Evolutionary conservation across 2,797 vertebrate species (phyloP).

Genomic region (Lepilemur ruficaudatus): DNA sequence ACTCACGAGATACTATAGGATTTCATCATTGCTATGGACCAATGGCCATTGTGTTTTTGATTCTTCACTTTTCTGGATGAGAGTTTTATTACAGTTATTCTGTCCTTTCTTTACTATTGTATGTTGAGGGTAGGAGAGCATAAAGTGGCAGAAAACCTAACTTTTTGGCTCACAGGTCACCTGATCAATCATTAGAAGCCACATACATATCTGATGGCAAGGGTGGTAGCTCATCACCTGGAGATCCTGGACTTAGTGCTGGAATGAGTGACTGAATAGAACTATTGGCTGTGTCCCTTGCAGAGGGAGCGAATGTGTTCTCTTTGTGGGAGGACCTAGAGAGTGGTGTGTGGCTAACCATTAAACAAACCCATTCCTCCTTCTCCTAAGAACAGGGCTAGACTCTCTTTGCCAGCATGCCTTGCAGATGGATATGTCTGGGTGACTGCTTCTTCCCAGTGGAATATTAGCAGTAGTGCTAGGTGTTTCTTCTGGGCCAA

Average conservation of each 20-base stretch:
- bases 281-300: neutral
- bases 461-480: neutral
- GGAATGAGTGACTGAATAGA: neutral
- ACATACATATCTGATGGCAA: neutral
- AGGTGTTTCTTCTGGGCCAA: neutral
- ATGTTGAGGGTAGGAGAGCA: neutral
- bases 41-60: neutral
- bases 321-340: neutral
- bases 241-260: neutral
- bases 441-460: neutral
- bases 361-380: neutral
- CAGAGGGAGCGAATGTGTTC: neutral
- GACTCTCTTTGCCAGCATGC: neutral
- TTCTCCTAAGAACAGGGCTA: neutral
- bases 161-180: neutral
- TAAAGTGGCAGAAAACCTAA: neutral
- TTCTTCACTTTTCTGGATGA: neutral
- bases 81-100: neutral
- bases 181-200: neutral
- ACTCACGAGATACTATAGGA: neutral
- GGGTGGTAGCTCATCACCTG: neutral
- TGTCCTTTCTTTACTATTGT: neutral
- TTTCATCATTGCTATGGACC: neutral
- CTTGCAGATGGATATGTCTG: neutral
- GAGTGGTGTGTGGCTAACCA: neutral